Base-by-base conservation (phyloP, 2,888 invertebrate species). In the Oasisia sp. region DNA sequence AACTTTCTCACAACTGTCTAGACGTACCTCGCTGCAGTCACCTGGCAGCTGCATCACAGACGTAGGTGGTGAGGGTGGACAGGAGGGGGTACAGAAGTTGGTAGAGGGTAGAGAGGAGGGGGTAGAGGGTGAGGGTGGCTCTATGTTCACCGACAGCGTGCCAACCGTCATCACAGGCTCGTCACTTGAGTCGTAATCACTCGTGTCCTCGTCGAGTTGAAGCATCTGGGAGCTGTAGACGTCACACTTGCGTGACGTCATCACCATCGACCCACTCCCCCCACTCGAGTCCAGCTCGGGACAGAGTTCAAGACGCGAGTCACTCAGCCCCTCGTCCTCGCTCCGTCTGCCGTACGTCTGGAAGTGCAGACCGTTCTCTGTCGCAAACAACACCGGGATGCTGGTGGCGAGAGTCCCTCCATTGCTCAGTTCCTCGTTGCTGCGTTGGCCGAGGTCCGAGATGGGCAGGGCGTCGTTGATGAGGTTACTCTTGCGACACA, bases 381-480 rank as follows among this genome's bases (percentile, higher is more conserved):
- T 96, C 12, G 95, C 96, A 94, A 95, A 96, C 32, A 96, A 93
- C 7, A 95, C 95, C 7, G 96, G 96, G 32, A 95, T 95, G 92
- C 94, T 95, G 27, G 1, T 32, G 1, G 32, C 74, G 9, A 27
- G 32, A 11, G 91, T 91, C n/a, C 32, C 91, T 12, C 89, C 91
- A 27, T 74, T 74, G 27, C 74, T 74, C 74, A 74, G 74, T 19
- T 27, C 74, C 19, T n/a, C 74, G 11, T 32, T 44, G 19, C 89
- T 56, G 19, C 44, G 91, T 32, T 14, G 92, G 32, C 32, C 74
- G 19, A 45, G 91, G 4, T 56, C 90, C 1, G 93, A 93, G 32
- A 91, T 74, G 3, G 93, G 93, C 1, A 93, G 92, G 19, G 93
- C 94, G 92, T 95, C 95, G 9, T 94, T 93, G 2, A 96, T 93